Base-by-base conservation (phyloP, 2,113 vertebrate genomes). In the Boleophthalmus pectinirostris region DNA sequence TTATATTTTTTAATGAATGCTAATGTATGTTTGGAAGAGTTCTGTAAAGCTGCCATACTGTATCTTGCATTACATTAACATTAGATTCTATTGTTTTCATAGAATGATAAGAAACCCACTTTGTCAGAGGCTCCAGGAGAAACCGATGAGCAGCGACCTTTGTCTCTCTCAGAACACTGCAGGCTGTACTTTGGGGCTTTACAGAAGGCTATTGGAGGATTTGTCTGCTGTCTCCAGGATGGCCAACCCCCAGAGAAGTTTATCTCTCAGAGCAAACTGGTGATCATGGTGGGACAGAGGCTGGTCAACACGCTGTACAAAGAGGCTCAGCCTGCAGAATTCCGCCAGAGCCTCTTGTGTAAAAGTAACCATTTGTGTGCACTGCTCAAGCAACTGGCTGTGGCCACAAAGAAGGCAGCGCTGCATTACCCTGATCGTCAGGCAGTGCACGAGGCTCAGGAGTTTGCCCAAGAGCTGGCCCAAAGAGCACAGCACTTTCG, bases 201-300 rank as follows among this genome's bases (percentile, higher is more conserved):
- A 45, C 95, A 96, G 86, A 98, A 96, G 53, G 97, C 97, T 61
- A 93, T 97, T 0, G 2, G 72, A 0, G 91, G 92, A 0, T 94
- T 98, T 20, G 75, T 85, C 18, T 7, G 47, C 66, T 95, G 94
- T 71, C 92, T 99, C 33, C 64, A 69, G 70, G 84, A 76, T 4
- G 81, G 92, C 51, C 94, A 95, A 77, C 93, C 96, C 0, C 96
- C 96, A 0, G 97, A 98, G 66, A 89, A 89, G 82, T 96, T 99
- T 82, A 96, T 99, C 81, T 92, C 94, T 0, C 94, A 97, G 78
- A 96, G 97, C 85, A 99, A 98, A 66, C 91, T 98, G 87, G 94
- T 98, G 80, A 97, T 99, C 85, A 96, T 94, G 93, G 94, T 96
- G 6, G 97, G 97, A 0, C 97, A 99, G 86, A 96, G 94, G 85